Evolutionary conservation across 2,113 vertebrate genomes (phyloP).

Genomic region (Plectropomus leopardus): DNA sequence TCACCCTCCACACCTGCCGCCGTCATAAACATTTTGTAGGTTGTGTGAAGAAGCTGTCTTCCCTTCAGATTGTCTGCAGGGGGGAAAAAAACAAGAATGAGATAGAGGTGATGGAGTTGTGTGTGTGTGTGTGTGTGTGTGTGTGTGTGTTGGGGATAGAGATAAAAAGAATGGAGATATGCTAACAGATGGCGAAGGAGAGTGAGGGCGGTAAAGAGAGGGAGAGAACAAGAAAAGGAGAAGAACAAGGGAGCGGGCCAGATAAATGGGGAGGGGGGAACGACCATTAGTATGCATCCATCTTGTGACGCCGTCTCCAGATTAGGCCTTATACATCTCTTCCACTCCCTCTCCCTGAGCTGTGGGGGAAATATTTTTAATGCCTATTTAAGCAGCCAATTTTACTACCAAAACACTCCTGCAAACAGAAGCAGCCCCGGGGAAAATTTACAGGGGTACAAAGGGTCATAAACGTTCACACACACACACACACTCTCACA

Average conservation of each 20-base stretch:
- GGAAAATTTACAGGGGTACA: slow-evolving; percentile 38
- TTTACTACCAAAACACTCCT: slow-evolving; percentile 57
- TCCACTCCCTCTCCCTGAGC: slow-evolving; percentile 23
- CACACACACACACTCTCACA: slow-evolving; percentile 27
- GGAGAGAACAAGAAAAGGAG: slow-evolving; percentile 12
- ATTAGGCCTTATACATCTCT: slow-evolving; percentile 50
- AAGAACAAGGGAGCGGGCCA: slow-evolving; percentile 48
- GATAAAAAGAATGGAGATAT: slow-evolving; percentile 71
- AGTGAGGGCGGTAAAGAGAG: slow-evolving; percentile 43
- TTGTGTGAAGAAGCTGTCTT: slow-evolving; percentile 92
- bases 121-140: slow-evolving; percentile 29
- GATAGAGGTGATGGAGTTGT: slow-evolving; percentile 45
- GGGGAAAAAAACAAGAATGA: slow-evolving; percentile 37
- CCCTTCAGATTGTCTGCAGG: slow-evolving; percentile 90
- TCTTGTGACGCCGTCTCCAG: slow-evolving; percentile 36
- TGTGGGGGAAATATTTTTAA: slow-evolving; percentile 57
- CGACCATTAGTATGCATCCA: slow-evolving; percentile 64
- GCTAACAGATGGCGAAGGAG: slow-evolving; percentile 69
- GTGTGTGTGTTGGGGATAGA: slow-evolving; percentile 35
- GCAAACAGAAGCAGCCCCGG: slow-evolving; percentile 24
- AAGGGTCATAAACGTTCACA: slow-evolving; percentile 45
- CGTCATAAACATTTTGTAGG: slow-evolving; percentile 96
- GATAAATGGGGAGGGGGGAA: slow-evolving; percentile 40
- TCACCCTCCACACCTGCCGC: slow-evolving; percentile 93
- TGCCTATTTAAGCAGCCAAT: slow-evolving; percentile 61